phyloP scores from a whole-genome alignment of 1,140 invertebrate genomes.

The Lordiphosa clarofinis region DNA sequence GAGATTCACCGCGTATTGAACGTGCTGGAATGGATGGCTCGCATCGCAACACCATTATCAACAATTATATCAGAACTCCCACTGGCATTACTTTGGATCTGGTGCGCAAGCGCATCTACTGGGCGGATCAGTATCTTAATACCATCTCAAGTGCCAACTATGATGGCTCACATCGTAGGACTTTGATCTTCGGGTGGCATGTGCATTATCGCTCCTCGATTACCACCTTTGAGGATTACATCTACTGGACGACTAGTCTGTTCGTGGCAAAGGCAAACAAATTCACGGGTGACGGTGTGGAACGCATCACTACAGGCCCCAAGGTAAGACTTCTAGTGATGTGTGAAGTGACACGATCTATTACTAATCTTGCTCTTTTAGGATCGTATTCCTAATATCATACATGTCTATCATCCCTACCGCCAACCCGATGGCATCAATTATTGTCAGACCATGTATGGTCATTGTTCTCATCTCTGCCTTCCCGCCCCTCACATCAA shows the following conservation, averaged over 20 bases:
- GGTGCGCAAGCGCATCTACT: constrained; percentile 91
- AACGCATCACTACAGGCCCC: constrained; percentile 86
- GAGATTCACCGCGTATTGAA: constrained; percentile 98
- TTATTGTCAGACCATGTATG: no score
- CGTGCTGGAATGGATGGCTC: constrained; percentile 80
- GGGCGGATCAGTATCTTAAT: constrained; percentile 97
- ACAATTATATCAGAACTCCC: constrained; percentile 96
- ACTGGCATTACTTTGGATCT: constrained; percentile 95
- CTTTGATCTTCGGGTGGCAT: constrained; percentile 87
- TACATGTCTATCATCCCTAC: no score
- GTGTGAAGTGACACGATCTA: no score
- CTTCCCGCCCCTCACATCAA: no score
- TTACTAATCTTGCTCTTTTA: no score
- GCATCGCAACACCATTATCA: constrained; percentile 91
- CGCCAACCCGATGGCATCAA: no score
- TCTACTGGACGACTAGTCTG: constrained; percentile 98
- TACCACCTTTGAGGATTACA: constrained; percentile 94
- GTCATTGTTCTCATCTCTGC: no score
- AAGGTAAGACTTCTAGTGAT: constrained; percentile 80
- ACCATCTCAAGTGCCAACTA: constrained; percentile 92
- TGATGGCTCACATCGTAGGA: constrained; percentile 88
- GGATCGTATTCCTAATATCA: no score
- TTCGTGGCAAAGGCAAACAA: constrained; percentile 96
- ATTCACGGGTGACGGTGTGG: constrained; percentile 91
- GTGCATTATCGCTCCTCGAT: constrained; percentile 95